Conservation (phyloP, 2,888 invertebrate species). For the Anaspis maculata region DNA sequence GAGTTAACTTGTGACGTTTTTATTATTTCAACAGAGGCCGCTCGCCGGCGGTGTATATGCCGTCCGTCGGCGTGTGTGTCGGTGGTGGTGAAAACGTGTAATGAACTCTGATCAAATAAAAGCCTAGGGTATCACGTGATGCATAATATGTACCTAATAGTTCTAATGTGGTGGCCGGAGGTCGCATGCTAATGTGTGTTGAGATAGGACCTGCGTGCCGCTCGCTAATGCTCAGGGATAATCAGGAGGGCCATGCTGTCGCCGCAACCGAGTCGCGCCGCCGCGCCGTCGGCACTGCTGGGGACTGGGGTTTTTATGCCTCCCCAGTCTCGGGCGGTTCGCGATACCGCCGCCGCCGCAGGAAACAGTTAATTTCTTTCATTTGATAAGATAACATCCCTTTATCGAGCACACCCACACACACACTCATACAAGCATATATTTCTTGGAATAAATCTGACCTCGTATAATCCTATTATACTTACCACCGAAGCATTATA, state of each 20-base stretch:
- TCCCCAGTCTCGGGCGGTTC: too few relatives aligned
- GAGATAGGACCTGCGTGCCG: constrained; percentile 24
- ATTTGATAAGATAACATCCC: constrained; percentile 12
- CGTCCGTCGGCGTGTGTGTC: too few relatives aligned
- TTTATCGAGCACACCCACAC: constrained; percentile 9
- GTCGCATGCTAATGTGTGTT: constrained; percentile 31
- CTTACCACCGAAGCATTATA: too few relatives aligned
- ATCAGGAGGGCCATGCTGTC: constrained; percentile 6
- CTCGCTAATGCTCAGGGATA: constrained; percentile 11
- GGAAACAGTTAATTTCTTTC: constrained; percentile 13
- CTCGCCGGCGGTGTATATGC: too few relatives aligned
- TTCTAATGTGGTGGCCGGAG: constrained; percentile 27
- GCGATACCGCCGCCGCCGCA: too few relatives aligned
- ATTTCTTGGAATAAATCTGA: too few relatives aligned
- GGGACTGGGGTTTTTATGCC: too few relatives aligned
- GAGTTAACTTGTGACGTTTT: constrained; percentile 13
- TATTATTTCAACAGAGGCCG: constrained; percentile 14
- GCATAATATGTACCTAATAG: constrained; percentile 24
- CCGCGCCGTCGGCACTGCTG: too few relatives aligned
- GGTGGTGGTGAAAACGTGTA: constrained; percentile 17
- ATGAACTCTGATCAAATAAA: constrained; percentile 22
- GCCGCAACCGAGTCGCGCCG: not conserved
- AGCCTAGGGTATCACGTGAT: constrained; percentile 27
- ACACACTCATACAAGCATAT: too few relatives aligned
- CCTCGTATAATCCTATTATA: too few relatives aligned